Conservation (phyloP, 1,140 invertebrate genomes). For the Bombus superbus region DNA sequence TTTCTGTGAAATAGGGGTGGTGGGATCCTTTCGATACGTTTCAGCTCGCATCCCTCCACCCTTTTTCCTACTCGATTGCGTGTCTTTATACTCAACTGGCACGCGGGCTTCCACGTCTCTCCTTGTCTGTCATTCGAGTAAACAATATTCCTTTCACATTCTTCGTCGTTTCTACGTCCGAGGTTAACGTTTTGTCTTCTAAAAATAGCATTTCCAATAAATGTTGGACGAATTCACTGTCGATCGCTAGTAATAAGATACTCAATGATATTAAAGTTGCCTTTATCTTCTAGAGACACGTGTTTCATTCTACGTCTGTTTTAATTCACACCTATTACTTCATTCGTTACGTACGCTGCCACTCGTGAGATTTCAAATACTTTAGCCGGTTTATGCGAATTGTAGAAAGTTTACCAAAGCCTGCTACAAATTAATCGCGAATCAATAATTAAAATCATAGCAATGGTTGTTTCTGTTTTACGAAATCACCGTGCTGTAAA, state of each 20-base stretch:
- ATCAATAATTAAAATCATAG: no score
- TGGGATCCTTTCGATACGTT: slow-evolving; percentile 69
- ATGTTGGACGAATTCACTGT: no score
- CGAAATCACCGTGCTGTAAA: no score
- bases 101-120: slow-evolving; percentile 35
- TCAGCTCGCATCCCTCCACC: slow-evolving; percentile 22
- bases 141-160: slow-evolving; percentile 16
- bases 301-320: background rate
- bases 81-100: slow-evolving; percentile 57
- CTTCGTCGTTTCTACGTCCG: background rate
- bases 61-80: slow-evolving; percentile 54
- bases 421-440: no score
- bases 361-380: background rate
- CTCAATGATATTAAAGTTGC: background rate
- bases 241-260: background rate
- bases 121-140: background rate
- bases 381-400: background rate
- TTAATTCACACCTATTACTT: background rate
- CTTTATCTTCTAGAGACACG: no score
- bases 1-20: slow-evolving; percentile 56
- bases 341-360: background rate
- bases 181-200: background rate
- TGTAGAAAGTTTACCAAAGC: no score
- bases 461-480: no score
- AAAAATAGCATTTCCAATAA: background rate